Evolutionary conservation across 2,113 vertebrate species (phyloP).

Genomic region (Alethe castanea): DNA sequence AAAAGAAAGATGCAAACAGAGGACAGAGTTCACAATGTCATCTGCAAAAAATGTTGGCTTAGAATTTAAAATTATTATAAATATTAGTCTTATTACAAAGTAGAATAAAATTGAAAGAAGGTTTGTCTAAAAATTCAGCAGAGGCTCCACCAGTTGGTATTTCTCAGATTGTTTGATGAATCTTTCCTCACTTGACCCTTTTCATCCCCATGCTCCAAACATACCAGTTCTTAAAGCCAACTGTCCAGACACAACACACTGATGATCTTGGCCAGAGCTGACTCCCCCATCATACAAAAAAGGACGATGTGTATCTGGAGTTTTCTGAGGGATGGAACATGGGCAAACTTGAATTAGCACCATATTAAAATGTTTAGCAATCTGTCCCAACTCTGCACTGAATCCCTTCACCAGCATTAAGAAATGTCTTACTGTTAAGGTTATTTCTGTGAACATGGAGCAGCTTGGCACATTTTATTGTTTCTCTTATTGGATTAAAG

Average conservation of each 20-base stretch:
- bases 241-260: not conserved
- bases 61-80: not conserved
- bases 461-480: not conserved
- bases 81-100: not conserved
- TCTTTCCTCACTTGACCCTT: not conserved
- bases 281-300: not conserved
- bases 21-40: not conserved
- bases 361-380: not conserved
- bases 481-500: slow-evolving; percentile 20
- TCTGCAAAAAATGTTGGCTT: not conserved
- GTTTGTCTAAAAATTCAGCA: not conserved
- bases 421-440: not conserved
- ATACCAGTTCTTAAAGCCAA: not conserved
- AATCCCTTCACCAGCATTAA: not conserved
- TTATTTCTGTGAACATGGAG: not conserved
- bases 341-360: not conserved
- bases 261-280: not conserved
- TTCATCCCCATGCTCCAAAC: not conserved
- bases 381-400: not conserved
- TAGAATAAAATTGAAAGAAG: not conserved
- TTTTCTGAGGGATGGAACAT: not conserved
- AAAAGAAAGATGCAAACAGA: not conserved
- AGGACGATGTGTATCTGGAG: not conserved
- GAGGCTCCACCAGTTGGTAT: not conserved
- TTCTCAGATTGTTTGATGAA: not conserved